phyloP scores from a whole-genome alignment of 1,140 invertebrate genomes.

The Callitettix versicolor region DNA sequence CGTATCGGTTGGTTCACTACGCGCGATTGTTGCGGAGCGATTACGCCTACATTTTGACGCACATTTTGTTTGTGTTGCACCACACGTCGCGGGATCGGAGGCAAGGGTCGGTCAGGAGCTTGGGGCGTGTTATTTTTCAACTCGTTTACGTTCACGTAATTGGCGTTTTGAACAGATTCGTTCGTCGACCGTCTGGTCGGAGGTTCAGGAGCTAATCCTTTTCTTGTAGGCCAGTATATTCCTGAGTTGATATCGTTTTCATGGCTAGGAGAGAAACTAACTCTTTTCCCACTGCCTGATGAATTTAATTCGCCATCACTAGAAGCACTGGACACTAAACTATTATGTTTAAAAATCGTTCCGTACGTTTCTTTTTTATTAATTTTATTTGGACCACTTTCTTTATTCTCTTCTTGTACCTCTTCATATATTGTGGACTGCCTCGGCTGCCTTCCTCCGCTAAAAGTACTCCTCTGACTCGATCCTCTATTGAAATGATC shows the following conservation, averaged over 20 bases:
- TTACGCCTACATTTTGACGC: background rate
- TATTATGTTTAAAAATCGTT: slow-evolving; percentile 1
- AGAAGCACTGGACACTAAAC: background rate
- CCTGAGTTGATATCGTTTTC: slow-evolving; percentile 6
- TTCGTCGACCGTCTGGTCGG: slow-evolving; percentile 16
- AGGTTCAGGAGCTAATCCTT: slow-evolving; percentile 20
- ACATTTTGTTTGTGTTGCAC: background rate
- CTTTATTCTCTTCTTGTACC: slow-evolving; percentile 9
- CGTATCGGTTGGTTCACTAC: slow-evolving; percentile 4
- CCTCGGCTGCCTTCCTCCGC: slow-evolving; percentile 8
- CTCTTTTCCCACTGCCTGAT: slow-evolving; percentile 9
- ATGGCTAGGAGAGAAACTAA: slow-evolving; percentile 14
- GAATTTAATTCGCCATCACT: slow-evolving; percentile 7
- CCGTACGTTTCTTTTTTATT: slow-evolving; percentile 1
- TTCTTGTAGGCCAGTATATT: slow-evolving; percentile 23
- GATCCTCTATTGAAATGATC: slow-evolving; percentile 14
- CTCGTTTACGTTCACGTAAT: slow-evolving; percentile 7
- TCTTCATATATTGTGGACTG: slow-evolving; percentile 21
- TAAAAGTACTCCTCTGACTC: slow-evolving; percentile 16
- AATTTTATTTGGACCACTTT: background rate
- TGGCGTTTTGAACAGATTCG: background rate
- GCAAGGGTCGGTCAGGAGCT: slow-evolving; percentile 13
- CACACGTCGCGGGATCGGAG: slow-evolving; percentile 13
- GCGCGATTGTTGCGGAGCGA: slow-evolving; percentile 4
- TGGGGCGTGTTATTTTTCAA: background rate